Base-by-base conservation (phyloP, 1,140 invertebrate species). In the Andricus grossulariae region DNA sequence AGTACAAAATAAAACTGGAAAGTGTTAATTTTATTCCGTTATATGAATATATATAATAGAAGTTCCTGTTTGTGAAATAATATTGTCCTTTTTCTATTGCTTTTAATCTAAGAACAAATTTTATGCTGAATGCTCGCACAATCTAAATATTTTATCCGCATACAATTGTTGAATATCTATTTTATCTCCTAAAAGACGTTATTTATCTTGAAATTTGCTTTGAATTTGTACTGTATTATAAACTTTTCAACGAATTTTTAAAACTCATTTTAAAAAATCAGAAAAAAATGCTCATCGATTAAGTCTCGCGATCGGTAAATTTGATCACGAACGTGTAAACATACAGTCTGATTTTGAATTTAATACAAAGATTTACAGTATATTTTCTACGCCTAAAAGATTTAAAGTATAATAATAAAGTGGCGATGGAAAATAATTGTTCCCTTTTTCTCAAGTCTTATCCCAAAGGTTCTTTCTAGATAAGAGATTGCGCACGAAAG, bases 181-280 rank as follows among this genome's bases (percentile, higher is more conserved):
- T 52, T 51, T 7, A 71, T 49, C 45, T 12, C 66, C 15, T 19
- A 11, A 21, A 45, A 71, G 50, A 80, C 39, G 71, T 74, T 45
- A 72, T 80, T 54, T 66, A 75, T 45, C 57, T 75, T 71, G n/a
- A 57, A 57, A 57, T 57, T 21, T 57, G 8, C 54, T 45, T 71
- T 49, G 12, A 50, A 1, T 71, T 19, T 71, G 10, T 49, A 21
- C 45, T 18, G 16, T 71, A 19, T 72, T 72, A 39, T 72, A 21
- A 32, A 21, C 3, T 45, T 71, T 16, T 50, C 45, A 50, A 51
- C 50, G 45, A 72, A 50, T 50, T 50, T 72, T 19, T 18, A 50
- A 19, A 74, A 12, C 11, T 49, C 19, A 39, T 19, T 73, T 73
- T 25, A n/a, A 73, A 52, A 54, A 19, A 21, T 45, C 32, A 60